Base-by-base conservation (phyloP, 2,888 invertebrate species). In the Nomada ruficornis region DNA sequence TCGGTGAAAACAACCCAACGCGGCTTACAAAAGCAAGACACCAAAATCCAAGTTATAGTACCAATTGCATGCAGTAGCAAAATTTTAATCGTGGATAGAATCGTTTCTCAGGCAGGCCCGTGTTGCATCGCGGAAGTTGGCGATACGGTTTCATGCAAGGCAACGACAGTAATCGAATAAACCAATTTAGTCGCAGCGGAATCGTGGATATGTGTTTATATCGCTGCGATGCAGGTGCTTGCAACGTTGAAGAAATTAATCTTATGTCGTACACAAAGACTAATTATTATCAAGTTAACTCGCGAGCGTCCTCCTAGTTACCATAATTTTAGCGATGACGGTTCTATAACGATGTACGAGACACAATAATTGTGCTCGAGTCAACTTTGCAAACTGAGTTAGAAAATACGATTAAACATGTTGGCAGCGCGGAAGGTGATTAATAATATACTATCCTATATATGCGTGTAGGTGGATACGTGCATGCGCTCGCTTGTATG, bases 1-100 rank as follows among this genome's bases (percentile, higher is more conserved):
- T 69, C 71, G 64, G 73, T 83, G 65, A 54, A 81, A 62, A 70
- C 65, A 70, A 50, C 69, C 77, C 36, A 44, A 11, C 11, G 26
- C 20, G 36, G 52, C 36, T 71, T 54, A 18, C 26, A n/a, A 29
- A 18, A 23, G 15, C 54, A 29, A 65, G 64, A 69, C 50, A 62
- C 54, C 50, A 71, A 50, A 73, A 73, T 54, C 26, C 55, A 23
- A 57, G 55, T 42, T 44, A 44, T 7, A 52, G n/a, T 65, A 29
- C 2, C n/a, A 36, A n/a, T n/a, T 36, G 15, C 20, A 54, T n/a
- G 36, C 26, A 20, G 11, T 13, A 11, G n/a, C 10, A 9, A 44
- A 11, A 18, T 36, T 13, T 29, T 18, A 29, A 65, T 65, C 18
- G n/a, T 2, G 47, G 11, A 26, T 13, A 11, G n/a, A n/a, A n/a